Percentiles rank a stretch among this genome's conserved stretches.
phyloP scores from a whole-genome alignment of 2,797 vertebrate genomes.

The Enteromius anoplus region DNA sequence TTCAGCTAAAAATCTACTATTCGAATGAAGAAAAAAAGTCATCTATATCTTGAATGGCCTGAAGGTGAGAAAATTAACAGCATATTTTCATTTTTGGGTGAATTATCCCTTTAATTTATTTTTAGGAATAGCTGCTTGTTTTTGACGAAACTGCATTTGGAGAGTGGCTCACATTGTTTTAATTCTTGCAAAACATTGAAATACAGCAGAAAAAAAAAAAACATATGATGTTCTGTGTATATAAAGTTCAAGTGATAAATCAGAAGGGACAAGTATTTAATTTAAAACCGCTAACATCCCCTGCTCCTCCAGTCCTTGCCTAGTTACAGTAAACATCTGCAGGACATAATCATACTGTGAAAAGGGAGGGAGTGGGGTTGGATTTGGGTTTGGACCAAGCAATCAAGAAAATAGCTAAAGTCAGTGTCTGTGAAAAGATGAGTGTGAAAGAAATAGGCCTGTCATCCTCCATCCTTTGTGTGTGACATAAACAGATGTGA shows the following conservation, averaged over 20 bases:
- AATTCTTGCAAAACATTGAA: not conserved
- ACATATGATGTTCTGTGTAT: not conserved
- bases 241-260: not conserved
- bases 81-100: not conserved
- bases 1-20: not conserved
- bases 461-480: not conserved
- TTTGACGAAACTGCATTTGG: not conserved
- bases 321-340: not conserved
- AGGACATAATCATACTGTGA: not conserved
- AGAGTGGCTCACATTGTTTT: not conserved
- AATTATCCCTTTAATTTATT: not conserved
- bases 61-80: not conserved
- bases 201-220: not conserved
- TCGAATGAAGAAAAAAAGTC: not conserved
- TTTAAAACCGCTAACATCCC: not conserved
- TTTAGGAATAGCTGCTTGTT: not conserved
- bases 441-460: constrained; percentile 1
- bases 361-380: not conserved
- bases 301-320: not conserved
- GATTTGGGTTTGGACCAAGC: not conserved
- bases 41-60: not conserved
- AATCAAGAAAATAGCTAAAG: not conserved
- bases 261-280: not conserved
- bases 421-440: constrained; percentile 3
- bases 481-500: not conserved